Base-by-base conservation (phyloP, 2,888 invertebrate genomes). In the Plebejus melissa region DNA sequence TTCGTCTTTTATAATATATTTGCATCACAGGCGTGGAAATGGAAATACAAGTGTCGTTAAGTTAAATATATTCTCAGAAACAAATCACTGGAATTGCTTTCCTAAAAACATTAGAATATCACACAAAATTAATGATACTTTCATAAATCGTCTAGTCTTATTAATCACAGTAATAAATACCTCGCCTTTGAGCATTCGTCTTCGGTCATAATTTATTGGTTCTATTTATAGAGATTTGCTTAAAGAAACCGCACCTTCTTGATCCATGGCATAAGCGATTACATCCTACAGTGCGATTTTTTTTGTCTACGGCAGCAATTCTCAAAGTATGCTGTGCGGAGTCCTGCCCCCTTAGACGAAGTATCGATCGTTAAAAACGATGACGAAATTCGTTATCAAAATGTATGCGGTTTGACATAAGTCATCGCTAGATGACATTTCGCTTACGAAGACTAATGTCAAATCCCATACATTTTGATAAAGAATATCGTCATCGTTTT, bases 121-220 rank as follows among this genome's bases (percentile, higher is more conserved):
- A 38, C 38, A 38, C 28, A 60, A 60, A 38, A 75, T 70, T 38
- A 70, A 70, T 69, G 75, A 75, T 70, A 41, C 75, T 70, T 69
- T 75, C 70, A 75, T 75, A 75, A 70, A 75, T 75, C 57, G 54
- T 28, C 54, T 9, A 22, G 6, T 57, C 57, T 75, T 75, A 75
- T 75, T 75, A 70, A 75, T 75, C 58, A 75, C 28, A 41, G 75
- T 57, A 70, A 75, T 75, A 57, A 75, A 75, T 75, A 75, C 75
- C 75, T 75, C 75, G 75, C 71, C 75, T 75, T 74, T 60, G 22
- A 71, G 71, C 71, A 75, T 71, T 71, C 46, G 41, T 74, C 65
- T 74, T 65, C 74, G 32, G 71, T 60, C 36, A 58, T 75, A 71
- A 75, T 74, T 74, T 65, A 72, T 72, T 50, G 60, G 60, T 16